Percentiles rank a stretch among this genome's conserved stretches.
Evolutionary conservation across 2,797 vertebrate genomes (phyloP).

Genomic region (Eleutherodactylus coqui): DNA sequence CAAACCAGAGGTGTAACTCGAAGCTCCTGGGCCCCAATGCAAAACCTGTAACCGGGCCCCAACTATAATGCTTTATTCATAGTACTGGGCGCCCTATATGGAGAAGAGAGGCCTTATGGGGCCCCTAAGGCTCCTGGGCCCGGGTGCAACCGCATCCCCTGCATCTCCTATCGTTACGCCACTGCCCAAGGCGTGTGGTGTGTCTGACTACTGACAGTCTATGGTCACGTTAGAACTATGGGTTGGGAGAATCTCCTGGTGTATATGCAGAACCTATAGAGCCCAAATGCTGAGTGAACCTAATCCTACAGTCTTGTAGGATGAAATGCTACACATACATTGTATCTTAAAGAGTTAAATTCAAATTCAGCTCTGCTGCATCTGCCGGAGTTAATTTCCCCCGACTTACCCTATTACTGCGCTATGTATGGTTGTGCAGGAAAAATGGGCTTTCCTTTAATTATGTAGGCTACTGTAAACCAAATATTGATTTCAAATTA

Average conservation of each 20-base stretch:
- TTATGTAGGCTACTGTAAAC: background rate
- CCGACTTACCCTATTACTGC: background rate
- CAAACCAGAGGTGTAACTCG: too few species aligned
- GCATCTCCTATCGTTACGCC: too few species aligned
- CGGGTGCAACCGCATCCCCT: too few species aligned
- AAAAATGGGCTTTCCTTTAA: background rate
- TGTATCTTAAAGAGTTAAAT: background rate
- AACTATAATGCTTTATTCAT: too few species aligned
- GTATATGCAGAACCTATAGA: too few species aligned
- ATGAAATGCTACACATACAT: background rate
- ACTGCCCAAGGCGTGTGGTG: too few species aligned
- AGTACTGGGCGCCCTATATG: too few species aligned
- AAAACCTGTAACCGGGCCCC: too few species aligned
- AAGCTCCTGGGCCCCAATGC: too few species aligned
- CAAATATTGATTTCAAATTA: constrained; percentile 47
- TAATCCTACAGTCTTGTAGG: background rate
- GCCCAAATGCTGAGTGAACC: background rate
- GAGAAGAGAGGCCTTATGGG: too few species aligned
- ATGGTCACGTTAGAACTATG: too few species aligned
- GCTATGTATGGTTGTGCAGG: background rate
- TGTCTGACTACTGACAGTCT: background rate
- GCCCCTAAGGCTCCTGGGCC: too few species aligned
- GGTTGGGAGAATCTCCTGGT: background rate
- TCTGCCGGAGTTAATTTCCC: constrained; percentile 5
- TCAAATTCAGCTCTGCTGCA: background rate